Conservation (phyloP, 1,140 invertebrate genomes). For the Drosophila insularis region DNA sequence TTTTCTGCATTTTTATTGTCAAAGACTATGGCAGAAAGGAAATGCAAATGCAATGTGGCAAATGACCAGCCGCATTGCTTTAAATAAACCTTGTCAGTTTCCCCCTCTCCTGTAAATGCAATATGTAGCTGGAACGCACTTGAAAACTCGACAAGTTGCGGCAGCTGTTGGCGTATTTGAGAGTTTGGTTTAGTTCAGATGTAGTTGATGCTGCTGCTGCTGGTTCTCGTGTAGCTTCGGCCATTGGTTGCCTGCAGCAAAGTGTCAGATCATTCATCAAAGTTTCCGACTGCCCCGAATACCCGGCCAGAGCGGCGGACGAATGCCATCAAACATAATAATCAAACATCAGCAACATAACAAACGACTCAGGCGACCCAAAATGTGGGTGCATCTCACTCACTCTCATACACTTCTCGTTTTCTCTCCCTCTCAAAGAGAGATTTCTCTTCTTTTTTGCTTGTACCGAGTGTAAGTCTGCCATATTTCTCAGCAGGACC, state of each 20-base stretch:
- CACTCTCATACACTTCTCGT: constrained; percentile 25
- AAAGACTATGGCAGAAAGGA: constrained; percentile 18
- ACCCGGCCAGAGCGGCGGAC: constrained; percentile 32
- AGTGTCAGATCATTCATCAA: constrained; percentile 76
- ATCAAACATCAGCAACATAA: constrained; percentile 80
- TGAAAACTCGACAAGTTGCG: constrained; percentile 46
- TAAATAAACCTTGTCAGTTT: constrained; percentile 28
- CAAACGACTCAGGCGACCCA: constrained; percentile 70
- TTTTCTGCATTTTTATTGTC: constrained; percentile 34
- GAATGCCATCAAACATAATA: constrained; percentile 80
- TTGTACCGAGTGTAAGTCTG: constrained; percentile 24
- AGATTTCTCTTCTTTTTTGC: background rate
- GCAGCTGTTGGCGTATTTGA: constrained; percentile 2
- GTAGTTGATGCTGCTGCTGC: constrained; percentile 9
- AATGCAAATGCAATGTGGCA: constrained; percentile 34
- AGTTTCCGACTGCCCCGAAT: constrained; percentile 27
- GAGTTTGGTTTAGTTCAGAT: background rate
- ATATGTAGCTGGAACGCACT: constrained; percentile 37
- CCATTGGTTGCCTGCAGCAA: constrained; percentile 47
- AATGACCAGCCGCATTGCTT: constrained; percentile 35
- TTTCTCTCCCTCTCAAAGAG: constrained; percentile 30
- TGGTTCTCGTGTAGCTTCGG: constrained; percentile 21
- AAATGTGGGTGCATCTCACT: constrained; percentile 57
- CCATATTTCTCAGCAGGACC: constrained; percentile 67
- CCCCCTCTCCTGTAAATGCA: background rate